A percentile compares a stretch with the other conserved stretches of the same genome.
Evolutionary conservation across 1,140 invertebrate genomes (phyloP).

Genomic region (Cherax quadricarinatus): DNA sequence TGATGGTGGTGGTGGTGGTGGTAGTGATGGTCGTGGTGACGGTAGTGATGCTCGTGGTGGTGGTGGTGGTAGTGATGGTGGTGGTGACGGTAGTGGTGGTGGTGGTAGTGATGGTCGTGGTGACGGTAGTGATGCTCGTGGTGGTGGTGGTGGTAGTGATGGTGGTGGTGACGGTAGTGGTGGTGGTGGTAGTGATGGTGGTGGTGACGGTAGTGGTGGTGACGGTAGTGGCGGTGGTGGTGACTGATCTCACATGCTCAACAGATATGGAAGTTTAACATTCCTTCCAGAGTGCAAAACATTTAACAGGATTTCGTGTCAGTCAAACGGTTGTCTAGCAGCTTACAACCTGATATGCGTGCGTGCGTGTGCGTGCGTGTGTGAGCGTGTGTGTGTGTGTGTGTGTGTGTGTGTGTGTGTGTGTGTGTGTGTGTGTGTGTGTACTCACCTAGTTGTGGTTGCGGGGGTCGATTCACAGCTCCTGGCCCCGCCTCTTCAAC

Average conservation of each 20-base stretch:
- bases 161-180: too few species aligned
- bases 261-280: neutral
- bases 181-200: neutral
- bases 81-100: neutral
- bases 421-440: too few species aligned
- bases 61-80: neutral
- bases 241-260: neutral
- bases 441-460: too few species aligned
- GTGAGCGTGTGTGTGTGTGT: too few species aligned
- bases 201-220: neutral
- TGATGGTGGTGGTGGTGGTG: neutral
- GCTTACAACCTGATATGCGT: too few species aligned
- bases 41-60: neutral
- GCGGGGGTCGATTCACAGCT: too few species aligned
- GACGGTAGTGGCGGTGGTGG: neutral
- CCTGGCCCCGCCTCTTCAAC: too few species aligned
- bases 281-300: too few species aligned
- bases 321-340: too few species aligned
- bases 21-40: neutral
- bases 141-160: neutral
- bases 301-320: too few species aligned
- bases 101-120: neutral
- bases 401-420: too few species aligned
- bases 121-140: neutral
- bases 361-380: too few species aligned